phyloP scores from a whole-genome alignment of 1,140 invertebrate genomes.

The Sycophaga agraensis region DNA sequence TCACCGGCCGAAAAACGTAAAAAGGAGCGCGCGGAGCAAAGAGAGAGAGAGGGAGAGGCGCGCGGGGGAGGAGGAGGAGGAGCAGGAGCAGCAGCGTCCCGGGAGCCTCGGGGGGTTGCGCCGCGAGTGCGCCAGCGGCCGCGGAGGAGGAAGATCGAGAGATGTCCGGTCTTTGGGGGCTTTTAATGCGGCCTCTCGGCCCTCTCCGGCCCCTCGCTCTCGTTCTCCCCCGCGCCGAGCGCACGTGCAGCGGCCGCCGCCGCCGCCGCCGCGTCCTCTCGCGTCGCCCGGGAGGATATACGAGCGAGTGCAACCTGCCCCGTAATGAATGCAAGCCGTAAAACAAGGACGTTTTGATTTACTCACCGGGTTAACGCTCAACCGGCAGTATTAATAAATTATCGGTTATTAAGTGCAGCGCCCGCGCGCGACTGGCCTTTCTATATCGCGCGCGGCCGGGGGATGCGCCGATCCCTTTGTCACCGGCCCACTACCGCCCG shows the following conservation, averaged over 20 bases:
- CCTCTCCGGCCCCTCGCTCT: too few relatives aligned
- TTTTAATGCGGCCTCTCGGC: conserved; percentile 16
- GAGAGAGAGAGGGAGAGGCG: neutral
- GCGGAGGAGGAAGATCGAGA: conserved; percentile 22
- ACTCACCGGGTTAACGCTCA: conserved; percentile 44
- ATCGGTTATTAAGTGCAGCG: conserved; percentile 50
- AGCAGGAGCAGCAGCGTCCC: neutral
- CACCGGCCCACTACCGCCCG: neutral
- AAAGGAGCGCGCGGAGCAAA: too few relatives aligned
- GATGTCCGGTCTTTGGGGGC: conserved; percentile 5
- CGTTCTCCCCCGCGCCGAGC: too few relatives aligned
- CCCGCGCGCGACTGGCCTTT: neutral
- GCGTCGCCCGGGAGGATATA: conserved; percentile 42
- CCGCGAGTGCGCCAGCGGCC: too few relatives aligned
- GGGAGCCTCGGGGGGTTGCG: neutral
- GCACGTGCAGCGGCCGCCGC: too few relatives aligned
- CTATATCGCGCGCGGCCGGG: neutral
- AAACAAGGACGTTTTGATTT: conserved; percentile 54
- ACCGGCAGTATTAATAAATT: conserved; percentile 51
- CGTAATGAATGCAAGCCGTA: conserved; percentile 54
- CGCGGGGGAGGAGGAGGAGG: conserved; percentile 18
- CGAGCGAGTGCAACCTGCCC: conserved; percentile 45
- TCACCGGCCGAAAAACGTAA: too few relatives aligned
- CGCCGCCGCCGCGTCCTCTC: too few relatives aligned
- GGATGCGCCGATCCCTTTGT: too few relatives aligned